A percentile compares a stretch with the other conserved stretches of the same genome.
These are phyloP conservation scores for Trissolcus basalis DNA, from an alignment of 1,140 invertebrate genomes.

Conservation along the genomic window DNA sequence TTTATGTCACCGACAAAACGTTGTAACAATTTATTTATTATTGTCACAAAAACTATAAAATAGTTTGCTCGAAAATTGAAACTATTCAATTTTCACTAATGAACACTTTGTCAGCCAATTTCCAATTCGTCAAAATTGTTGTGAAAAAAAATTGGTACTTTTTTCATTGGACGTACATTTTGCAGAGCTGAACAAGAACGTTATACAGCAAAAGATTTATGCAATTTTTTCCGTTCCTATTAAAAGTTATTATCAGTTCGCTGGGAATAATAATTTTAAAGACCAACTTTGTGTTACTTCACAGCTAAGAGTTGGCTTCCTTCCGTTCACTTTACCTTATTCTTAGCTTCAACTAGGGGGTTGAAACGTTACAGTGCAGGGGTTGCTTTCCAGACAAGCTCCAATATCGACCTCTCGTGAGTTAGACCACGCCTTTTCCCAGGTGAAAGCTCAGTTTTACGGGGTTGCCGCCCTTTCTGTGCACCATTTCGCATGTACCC, in stretches of 20 bases:
- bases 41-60: too few species aligned
- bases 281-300: constrained; percentile 30
- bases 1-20: too few species aligned
- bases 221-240: not conserved
- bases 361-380: constrained; percentile 32
- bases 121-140: too few species aligned
- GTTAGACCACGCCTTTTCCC: constrained; percentile 61
- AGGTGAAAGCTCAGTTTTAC: constrained; percentile 61
- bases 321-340: constrained; percentile 44
- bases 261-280: constrained; percentile 34
- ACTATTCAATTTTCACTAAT: too few species aligned
- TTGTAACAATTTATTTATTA: too few species aligned
- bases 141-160: too few species aligned
- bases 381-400: constrained; percentile 55
- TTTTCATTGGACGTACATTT: too few species aligned
- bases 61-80: too few species aligned
- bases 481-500: constrained; percentile 32
- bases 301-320: constrained; percentile 49
- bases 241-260: not conserved
- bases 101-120: too few species aligned
- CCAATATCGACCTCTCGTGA: constrained; percentile 60
- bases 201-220: too few species aligned
- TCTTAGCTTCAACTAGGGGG: constrained; percentile 21
- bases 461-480: constrained; percentile 59
- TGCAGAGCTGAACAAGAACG: too few species aligned